Conservation (phyloP, 2,888 invertebrate species). For the Sphecodes monilicornis region DNA sequence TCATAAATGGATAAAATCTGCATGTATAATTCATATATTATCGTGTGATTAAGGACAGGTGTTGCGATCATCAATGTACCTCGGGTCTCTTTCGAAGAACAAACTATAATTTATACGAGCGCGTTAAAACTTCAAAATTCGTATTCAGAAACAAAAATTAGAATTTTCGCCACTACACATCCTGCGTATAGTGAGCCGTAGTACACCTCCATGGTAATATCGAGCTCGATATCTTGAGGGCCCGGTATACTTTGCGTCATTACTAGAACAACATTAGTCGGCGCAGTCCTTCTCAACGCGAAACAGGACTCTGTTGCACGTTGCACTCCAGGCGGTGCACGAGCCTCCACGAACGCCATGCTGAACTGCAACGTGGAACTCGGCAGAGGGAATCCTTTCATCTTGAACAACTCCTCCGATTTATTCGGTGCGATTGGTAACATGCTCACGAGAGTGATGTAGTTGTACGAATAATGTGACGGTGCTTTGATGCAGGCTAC, state of each 20-base stretch:
- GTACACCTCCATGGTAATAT: slow-evolving; percentile 94
- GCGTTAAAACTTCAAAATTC: slow-evolving; percentile 87
- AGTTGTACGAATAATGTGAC: slow-evolving; percentile 95
- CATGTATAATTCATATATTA: too few relatives aligned
- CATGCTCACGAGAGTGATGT: slow-evolving; percentile 95
- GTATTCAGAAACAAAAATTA: slow-evolving; percentile 94
- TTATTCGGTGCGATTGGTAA: slow-evolving; percentile 88
- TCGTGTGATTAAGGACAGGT: too few relatives aligned
- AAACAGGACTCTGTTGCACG: slow-evolving; percentile 87
- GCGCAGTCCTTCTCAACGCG: slow-evolving; percentile 84
- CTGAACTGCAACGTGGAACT: slow-evolving; percentile 91
- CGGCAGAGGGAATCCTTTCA: slow-evolving; percentile 92
- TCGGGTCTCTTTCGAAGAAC: too few relatives aligned
- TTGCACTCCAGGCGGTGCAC: slow-evolving; percentile 87
- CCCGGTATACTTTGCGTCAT: slow-evolving; percentile 91
- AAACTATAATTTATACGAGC: background rate
- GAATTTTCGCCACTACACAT: slow-evolving; percentile 93
- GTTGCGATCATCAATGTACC: too few relatives aligned
- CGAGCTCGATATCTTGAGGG: slow-evolving; percentile 95
- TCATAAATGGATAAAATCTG: too few relatives aligned
- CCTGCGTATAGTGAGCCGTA: slow-evolving; percentile 91
- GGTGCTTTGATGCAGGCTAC: slow-evolving; percentile 91
- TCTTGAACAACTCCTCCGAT: slow-evolving; percentile 92
- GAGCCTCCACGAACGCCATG: slow-evolving; percentile 89
- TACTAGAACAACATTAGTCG: slow-evolving; percentile 91